phyloP scores from a whole-genome alignment of 2,113 vertebrate genomes.

The Epinephelus fuscoguttatus region DNA sequence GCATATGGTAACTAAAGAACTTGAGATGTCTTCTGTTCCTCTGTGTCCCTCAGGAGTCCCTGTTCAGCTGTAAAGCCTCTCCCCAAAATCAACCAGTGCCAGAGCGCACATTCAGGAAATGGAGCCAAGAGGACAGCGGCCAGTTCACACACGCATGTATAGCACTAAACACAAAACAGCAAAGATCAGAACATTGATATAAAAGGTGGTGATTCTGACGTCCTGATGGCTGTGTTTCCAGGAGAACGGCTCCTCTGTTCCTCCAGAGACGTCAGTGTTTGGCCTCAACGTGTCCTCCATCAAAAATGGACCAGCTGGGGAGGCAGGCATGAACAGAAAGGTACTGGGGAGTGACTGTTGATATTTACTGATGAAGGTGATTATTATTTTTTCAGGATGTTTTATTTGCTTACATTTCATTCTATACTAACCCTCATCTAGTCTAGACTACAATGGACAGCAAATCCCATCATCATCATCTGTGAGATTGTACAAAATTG shows the following conservation, averaged over 20 bases:
- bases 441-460: neutral
- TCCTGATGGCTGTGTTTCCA: conserved; percentile 51
- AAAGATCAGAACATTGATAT: neutral
- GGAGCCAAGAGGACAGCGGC: conserved; percentile 69
- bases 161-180: neutral
- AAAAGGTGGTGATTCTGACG: neutral
- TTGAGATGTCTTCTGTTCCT: neutral
- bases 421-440: neutral
- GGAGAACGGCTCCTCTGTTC: conserved; percentile 73
- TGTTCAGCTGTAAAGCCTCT: conserved; percentile 83
- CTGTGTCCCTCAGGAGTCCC: conserved; percentile 74
- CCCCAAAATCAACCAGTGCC: conserved; percentile 82
- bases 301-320: conserved; percentile 68
- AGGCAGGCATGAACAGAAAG: conserved; percentile 74
- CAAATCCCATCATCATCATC: neutral
- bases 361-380: neutral
- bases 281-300: conserved; percentile 90
- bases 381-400: neutral
- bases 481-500: neutral
- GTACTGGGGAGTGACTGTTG: conserved; percentile 63
- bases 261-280: conserved; percentile 83
- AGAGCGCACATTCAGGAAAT: conserved; percentile 75
- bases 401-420: neutral
- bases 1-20: too few relatives aligned
- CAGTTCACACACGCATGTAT: conserved; percentile 49